Conservation (phyloP, 1,140 invertebrate species). For the Dendrolimus kikuchii region DNA sequence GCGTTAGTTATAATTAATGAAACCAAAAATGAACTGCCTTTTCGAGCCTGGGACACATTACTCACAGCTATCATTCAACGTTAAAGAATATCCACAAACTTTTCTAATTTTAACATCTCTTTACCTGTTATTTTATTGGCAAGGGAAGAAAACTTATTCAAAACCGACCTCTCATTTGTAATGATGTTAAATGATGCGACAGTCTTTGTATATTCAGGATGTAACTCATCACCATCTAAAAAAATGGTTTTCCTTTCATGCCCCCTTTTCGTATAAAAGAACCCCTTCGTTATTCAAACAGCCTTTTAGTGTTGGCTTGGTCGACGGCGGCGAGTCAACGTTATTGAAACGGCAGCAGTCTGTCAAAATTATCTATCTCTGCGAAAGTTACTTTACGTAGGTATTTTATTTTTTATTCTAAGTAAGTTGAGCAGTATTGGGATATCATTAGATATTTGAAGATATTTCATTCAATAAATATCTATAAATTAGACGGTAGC, state of each 20-base stretch:
- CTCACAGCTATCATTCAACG: too few relatives aligned
- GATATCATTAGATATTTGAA: too few relatives aligned
- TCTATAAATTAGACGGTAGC: too few relatives aligned
- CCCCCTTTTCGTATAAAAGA: slow-evolving; percentile 52
- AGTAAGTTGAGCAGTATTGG: slow-evolving; percentile 5
- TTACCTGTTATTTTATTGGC: neutral
- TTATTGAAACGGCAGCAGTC: slow-evolving; percentile 38
- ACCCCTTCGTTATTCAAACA: slow-evolving; percentile 61
- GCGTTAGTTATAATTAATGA: neutral
- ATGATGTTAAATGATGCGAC: slow-evolving; percentile 63
- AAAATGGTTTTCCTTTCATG: slow-evolving; percentile 60
- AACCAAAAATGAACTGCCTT: neutral
- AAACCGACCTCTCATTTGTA: slow-evolving; percentile 41
- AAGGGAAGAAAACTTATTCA: slow-evolving; percentile 35
- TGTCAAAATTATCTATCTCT: slow-evolving; percentile 28
- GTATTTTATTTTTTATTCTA: slow-evolving; percentile 7
- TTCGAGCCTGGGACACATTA: too few relatives aligned
- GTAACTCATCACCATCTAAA: slow-evolving; percentile 49
- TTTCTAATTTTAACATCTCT: neutral
- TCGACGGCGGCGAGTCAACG: slow-evolving; percentile 20
- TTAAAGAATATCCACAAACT: too few relatives aligned
- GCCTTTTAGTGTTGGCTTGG: slow-evolving; percentile 36
- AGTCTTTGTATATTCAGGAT: slow-evolving; percentile 56
- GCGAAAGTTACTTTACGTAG: slow-evolving; percentile 11
- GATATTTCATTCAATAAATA: too few relatives aligned